Conservation (phyloP, 1,140 invertebrate species). For the Micrasema longulum region DNA sequence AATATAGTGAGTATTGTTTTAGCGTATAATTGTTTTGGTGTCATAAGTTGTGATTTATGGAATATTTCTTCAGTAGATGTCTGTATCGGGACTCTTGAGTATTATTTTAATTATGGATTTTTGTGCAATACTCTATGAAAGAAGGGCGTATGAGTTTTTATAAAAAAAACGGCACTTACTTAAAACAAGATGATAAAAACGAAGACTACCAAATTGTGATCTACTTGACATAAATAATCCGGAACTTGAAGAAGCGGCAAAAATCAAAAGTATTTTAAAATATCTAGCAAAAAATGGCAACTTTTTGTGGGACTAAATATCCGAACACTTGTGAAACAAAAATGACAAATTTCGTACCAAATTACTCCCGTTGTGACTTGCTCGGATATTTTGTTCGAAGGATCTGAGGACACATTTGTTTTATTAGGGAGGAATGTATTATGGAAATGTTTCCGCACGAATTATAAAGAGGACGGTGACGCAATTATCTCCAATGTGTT, state of each 20-base stretch:
- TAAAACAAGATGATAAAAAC: too few relatives aligned
- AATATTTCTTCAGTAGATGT: too few relatives aligned
- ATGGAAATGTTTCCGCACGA: constrained; percentile 32
- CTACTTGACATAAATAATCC: constrained; percentile 2
- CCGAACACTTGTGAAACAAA: background rate
- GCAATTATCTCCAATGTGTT: constrained; percentile 36
- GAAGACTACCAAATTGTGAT: too few relatives aligned
- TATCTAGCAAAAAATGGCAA: background rate
- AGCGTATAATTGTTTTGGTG: too few relatives aligned
- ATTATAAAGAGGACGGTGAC: constrained; percentile 19
- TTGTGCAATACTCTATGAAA: too few relatives aligned
- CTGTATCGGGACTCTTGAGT: too few relatives aligned
- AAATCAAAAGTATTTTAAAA: constrained; percentile 18
- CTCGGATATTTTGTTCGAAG: background rate
- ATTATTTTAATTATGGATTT: too few relatives aligned
- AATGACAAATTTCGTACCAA: too few relatives aligned
- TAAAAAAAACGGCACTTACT: too few relatives aligned
- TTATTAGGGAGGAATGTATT: constrained; percentile 33
- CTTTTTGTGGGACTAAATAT: background rate
- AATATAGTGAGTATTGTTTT: too few relatives aligned
- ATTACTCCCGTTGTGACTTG: background rate
- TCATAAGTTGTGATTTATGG: too few relatives aligned
- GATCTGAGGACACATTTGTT: constrained; percentile 11
- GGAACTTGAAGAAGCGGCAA: constrained; percentile 23
- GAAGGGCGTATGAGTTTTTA: too few relatives aligned